phyloP scores from a whole-genome alignment of 1,140 invertebrate species.

The Zaprionus ghesquierei region DNA sequence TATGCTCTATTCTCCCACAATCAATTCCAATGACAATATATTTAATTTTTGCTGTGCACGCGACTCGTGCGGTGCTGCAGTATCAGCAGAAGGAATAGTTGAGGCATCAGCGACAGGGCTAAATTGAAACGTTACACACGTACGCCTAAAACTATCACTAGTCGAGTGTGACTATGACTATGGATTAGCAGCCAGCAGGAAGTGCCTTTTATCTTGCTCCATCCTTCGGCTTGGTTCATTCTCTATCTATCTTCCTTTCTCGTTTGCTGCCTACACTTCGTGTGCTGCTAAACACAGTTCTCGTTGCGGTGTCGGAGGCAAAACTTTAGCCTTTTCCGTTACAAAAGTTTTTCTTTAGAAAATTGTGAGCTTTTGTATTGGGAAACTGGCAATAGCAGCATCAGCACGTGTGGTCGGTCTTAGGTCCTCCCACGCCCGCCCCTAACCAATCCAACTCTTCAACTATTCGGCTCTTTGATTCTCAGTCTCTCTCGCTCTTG shows the following conservation, averaged over 20 bases:
- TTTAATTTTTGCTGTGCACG: conserved; percentile 76
- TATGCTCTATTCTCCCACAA: conserved; percentile 54
- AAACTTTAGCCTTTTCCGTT: conserved; percentile 79
- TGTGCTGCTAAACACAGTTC: conserved; percentile 75
- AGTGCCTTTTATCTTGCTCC: conserved; percentile 15
- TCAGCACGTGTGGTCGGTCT: conserved; percentile 53
- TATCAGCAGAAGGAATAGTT: background rate
- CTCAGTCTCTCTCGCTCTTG: background rate
- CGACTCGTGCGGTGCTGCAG: conserved; percentile 44
- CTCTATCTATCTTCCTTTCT: background rate
- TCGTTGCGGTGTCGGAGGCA: conserved; percentile 76
- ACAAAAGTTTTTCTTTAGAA: conserved; percentile 81
- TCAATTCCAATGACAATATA: conserved; percentile 79
- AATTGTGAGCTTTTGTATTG: conserved; percentile 76
- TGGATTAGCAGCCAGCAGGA: conserved; percentile 69
- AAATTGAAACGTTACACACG: conserved; percentile 80
- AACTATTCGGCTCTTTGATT: conserved; percentile 18
- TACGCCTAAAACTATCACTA: conserved; percentile 80
- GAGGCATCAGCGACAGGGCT: conserved; percentile 21
- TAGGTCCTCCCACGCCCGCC: conserved; percentile 24
- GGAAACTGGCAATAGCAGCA: conserved; percentile 43
- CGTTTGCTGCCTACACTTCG: conserved; percentile 39
- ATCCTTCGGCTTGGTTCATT: background rate
- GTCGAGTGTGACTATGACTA: conserved; percentile 74
- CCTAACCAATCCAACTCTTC: background rate